Percentiles rank a stretch among this genome's conserved stretches.
Conservation (phyloP, 2,888 invertebrate species). For the Synanthedon formicaeformis region DNA sequence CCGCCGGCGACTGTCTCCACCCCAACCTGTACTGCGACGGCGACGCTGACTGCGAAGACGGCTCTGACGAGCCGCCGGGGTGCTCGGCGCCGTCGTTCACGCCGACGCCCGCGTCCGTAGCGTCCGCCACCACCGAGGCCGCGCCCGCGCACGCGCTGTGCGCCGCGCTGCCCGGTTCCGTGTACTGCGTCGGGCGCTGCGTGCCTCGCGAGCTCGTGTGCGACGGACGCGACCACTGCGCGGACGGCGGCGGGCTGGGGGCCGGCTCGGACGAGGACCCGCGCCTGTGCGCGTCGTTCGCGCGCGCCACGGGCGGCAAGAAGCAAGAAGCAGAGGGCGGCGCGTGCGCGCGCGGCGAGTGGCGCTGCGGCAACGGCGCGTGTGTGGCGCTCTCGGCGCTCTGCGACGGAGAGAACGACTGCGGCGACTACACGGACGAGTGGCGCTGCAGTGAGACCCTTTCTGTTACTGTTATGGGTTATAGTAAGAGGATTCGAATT, state of each 20-base stretch:
- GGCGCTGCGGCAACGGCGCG: conserved; percentile 77
- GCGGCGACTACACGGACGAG: conserved; percentile 77
- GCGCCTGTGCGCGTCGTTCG: conserved; percentile 56
- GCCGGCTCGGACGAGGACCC: conserved; percentile 74
- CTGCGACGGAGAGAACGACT: conserved; percentile 81
- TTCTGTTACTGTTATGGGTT: background rate
- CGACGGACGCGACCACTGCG: conserved; percentile 79
- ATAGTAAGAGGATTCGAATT: too few relatives aligned
- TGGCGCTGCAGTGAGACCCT: conserved; percentile 69
- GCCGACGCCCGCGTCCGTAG: conserved; percentile 19
- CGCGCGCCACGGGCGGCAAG: conserved; percentile 60
- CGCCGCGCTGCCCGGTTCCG: conserved; percentile 45
- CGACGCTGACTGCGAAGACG: conserved; percentile 76
- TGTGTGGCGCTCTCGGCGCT: conserved; percentile 76
- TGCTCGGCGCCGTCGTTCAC: conserved; percentile 16
- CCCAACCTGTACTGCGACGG: conserved; percentile 74
- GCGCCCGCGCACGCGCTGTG: conserved; percentile 30
- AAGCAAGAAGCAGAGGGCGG: conserved; percentile 15
- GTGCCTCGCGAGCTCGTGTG: conserved; percentile 75
- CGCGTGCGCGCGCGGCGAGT: conserved; percentile 58
- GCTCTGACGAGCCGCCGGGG: conserved; percentile 75
- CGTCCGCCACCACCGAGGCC: conserved; percentile 28
- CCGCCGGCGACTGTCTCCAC: conserved; percentile 22
- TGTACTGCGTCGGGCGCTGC: conserved; percentile 75
- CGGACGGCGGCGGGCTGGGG: conserved; percentile 70